A percentile compares a stretch with the other conserved stretches of the same genome.
Conservation (phyloP, 1,140 invertebrate species). For the Popillia japonica region DNA sequence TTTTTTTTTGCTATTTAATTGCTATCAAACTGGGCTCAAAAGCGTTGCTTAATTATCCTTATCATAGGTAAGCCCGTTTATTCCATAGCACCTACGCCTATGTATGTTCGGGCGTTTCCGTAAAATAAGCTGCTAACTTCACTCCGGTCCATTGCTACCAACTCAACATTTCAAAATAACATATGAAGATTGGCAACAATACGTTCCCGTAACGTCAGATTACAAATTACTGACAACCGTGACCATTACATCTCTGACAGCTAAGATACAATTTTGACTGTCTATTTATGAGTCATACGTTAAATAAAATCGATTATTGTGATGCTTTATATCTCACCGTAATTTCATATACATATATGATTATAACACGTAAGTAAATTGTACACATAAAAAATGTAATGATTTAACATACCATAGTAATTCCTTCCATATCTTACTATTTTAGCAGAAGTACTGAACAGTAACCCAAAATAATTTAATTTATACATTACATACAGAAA, state of each 20-base stretch:
- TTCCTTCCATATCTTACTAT: neutral
- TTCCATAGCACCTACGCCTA: no score
- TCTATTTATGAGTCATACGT: neutral
- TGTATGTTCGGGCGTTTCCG: no score
- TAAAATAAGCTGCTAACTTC: no score
- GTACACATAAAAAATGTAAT: neutral
- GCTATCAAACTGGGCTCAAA: no score
- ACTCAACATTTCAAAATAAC: no score
- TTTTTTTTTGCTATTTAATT: no score
- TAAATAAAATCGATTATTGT: constrained; percentile 12
- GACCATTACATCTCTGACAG: neutral
- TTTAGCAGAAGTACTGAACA: no score
- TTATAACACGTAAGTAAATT: neutral
- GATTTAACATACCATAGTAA: neutral
- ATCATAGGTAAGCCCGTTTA: no score
- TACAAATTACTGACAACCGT: neutral
- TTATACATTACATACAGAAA: constrained; percentile 26
- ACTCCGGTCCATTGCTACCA: no score
- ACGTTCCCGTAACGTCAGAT: neutral
- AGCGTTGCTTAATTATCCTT: no score
- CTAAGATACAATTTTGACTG: neutral
- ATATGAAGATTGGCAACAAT: neutral
- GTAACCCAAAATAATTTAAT: neutral
- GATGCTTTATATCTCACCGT: neutral
- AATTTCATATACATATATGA: neutral